Base-by-base conservation (phyloP, 2,113 vertebrate genomes). In the Uria lomvia region DNA sequence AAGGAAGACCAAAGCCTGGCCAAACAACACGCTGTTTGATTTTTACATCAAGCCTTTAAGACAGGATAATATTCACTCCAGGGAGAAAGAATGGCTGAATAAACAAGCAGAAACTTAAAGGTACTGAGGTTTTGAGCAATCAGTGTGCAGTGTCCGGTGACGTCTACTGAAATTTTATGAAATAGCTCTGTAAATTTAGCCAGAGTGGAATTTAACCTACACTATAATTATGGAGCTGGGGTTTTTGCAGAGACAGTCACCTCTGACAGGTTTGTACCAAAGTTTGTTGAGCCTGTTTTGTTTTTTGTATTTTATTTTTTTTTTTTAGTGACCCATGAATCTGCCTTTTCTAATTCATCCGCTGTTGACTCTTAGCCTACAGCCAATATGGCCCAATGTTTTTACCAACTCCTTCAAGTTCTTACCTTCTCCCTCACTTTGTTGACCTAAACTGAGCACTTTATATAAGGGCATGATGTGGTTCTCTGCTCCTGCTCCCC, bases 31-130 rank as follows among this genome's bases (percentile, higher is more conserved):
- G 67, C 66, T 94, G 60, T 88, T 94, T 95, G 93, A 94, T 97
- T 97, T 97, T 94, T 58, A 89, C 84, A 96, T 91, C 91, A 94
- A 80, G 83, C 91, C 85, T 90, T 95, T 93, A 76, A 87, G 89
- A 74, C 26, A 56, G 91, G 85, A n/a, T 91, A 90, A 88, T 88
- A 70, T 80, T 94, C 89, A 83, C 84, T 96, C 84, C 34, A 49
- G 87, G 89, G 94, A 88, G 77, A 79, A 67, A 58, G 73, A 90
- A 27, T 43, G 66, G 32, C 59, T 95, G 88, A 94, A 92, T 94
- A 88, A 96, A 96, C 47, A 77, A 67, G 71, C 70, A 50, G 63
- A 52, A 88, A 55, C 81, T 40, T 95, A 73, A 91, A 96, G 71
- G 47, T 95, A 38, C 38, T 55, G 87, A 78, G 58, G 24, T 80